phyloP scores from a whole-genome alignment of 2,113 vertebrate species.

The Egretta garzetta region DNA sequence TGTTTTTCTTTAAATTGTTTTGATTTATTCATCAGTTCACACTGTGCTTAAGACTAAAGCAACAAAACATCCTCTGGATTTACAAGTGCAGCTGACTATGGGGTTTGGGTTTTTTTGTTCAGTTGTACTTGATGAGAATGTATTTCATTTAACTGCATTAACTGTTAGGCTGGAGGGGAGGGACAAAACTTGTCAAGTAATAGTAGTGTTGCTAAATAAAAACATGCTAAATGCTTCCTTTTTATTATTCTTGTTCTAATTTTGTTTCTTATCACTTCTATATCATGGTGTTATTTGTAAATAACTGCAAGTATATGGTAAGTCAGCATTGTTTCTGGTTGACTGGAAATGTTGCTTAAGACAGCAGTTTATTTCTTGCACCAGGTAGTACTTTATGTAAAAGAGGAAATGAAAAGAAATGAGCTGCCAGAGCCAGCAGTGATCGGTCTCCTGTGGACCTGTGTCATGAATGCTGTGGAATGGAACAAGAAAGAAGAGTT shows the following conservation, averaged over 20 bases:
- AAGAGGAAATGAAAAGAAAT: slow-evolving; percentile 93
- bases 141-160: neutral
- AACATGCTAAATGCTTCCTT: neutral
- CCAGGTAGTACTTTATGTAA: slow-evolving; percentile 88
- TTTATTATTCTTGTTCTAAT: neutral
- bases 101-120: neutral
- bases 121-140: neutral
- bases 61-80: neutral
- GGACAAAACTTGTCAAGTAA: neutral
- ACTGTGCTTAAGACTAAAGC: neutral
- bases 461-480: slow-evolving; percentile 91
- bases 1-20: neutral
- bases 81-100: neutral
- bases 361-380: neutral
- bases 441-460: slow-evolving; percentile 90
- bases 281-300: neutral
- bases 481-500: slow-evolving; percentile 96
- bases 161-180: neutral
- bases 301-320: neutral
- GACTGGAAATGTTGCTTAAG: neutral
- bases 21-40: neutral
- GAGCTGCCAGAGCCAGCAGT: slow-evolving; percentile 87
- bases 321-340: neutral
- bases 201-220: neutral
- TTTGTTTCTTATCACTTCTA: neutral